Evolutionary conservation across 2,797 vertebrate species (phyloP), one percentile per base, ranked within the genome.

Genomic region (Distichodus sexfasciatus): DNA sequence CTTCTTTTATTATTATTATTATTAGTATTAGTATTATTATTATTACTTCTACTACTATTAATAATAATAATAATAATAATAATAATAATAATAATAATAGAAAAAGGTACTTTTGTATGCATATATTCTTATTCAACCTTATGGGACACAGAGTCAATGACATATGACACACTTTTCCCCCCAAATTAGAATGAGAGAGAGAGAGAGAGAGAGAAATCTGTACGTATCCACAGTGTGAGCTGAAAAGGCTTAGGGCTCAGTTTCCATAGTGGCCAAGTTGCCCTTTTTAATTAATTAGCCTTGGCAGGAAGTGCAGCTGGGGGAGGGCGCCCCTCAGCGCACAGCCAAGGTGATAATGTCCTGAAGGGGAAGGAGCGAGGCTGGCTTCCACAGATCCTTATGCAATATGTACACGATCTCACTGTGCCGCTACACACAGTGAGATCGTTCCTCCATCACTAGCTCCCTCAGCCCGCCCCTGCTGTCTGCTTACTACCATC

Each of bases 211-310:
- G 40, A 17, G 26, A 60, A 86, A 87, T 92, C 87, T 90, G 81
- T 77, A 78, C 82, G 84, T 84, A 71, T 84, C 78, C 81, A 87
- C 87, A 87, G 77, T 53, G 69, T 82, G 82, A 87, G 85, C 88
- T 86, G 84, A 89, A 91, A 90, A 86, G 85, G 87, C 90, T 88
- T 78, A 89, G 84, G 86, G 88, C 86, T 83, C 72, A 63, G 81
- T 89, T 86, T 91, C 87, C 85, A 73, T 86, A 87, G 88, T 87
- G 88, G 87, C 87, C 87, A 88, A 83, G 85, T 85, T 91, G 90
- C 88, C 90, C 91, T 88, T 89, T n/a, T 91, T 92, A 92, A 92
- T 92, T 92, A 92, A 92, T 92, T 91, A 92, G 89, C 84, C 80
- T 86, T 87, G 85, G 89, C 87, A 90, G 87, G 88, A 87, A 88